Conservation (phyloP, 53 echinoderm and acorn worm species). For the Echinometra lucunter region DNA sequence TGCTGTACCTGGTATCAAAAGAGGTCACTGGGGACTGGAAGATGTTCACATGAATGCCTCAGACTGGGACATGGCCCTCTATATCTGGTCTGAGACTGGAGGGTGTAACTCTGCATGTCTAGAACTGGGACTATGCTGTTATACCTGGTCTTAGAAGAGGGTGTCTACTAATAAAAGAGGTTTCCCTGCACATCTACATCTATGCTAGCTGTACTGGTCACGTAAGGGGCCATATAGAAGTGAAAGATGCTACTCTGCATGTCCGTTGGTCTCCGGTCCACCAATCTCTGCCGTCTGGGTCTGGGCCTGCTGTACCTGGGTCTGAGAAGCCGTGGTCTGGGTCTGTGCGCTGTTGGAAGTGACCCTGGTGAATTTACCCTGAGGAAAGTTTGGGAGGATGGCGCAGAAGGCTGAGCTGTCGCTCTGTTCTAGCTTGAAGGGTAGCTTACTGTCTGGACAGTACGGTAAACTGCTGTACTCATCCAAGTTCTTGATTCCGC, state of each 20-base stretch:
- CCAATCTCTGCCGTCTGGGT: conserved; percentile 42
- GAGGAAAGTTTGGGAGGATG: conserved; percentile 86
- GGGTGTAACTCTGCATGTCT: neutral
- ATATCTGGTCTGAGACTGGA: too few relatives aligned
- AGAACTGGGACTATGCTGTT: neutral
- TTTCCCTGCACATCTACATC: too few relatives aligned
- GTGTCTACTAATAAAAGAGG: neutral
- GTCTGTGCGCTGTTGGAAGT: conserved; percentile 72
- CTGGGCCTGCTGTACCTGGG: conserved; percentile 63
- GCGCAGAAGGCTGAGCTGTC: conserved; percentile 96
- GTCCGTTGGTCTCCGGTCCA: conserved; percentile 55
- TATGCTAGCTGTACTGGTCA: conserved; percentile 1
- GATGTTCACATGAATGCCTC: too few relatives aligned
- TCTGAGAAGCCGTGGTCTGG: conserved; percentile 58
- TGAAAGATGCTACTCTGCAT: conserved; percentile 29
- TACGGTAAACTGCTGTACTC: conserved; percentile 53
- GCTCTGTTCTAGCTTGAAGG: conserved; percentile 89
- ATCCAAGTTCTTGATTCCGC: conserved; percentile 25
- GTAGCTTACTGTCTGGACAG: conserved; percentile 92
- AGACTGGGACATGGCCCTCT: too few relatives aligned
- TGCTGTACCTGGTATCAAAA: neutral
- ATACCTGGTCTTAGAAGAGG: neutral
- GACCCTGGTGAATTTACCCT: conserved; percentile 75
- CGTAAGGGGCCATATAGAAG: neutral
- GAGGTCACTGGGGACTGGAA: neutral